Evolutionary conservation across 2,888 invertebrate species (phyloP), one percentile per base, ranked within the genome.

Genomic region (Gnatocerus cornutus): DNA sequence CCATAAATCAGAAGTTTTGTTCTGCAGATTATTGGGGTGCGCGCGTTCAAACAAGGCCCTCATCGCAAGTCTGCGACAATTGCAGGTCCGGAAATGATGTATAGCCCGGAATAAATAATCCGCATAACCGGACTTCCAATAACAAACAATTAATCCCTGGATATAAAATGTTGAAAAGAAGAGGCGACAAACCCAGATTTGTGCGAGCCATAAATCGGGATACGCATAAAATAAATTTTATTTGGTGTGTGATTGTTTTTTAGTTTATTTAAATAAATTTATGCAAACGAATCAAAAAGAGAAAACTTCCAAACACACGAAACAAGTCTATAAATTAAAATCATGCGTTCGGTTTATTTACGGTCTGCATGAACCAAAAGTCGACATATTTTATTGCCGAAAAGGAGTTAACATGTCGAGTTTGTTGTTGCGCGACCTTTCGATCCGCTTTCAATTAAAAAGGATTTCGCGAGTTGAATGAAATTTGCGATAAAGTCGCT

Each of bases 1-100:
- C 59, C 67, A 71, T 73, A 73, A 73, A 73, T 73, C 73, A 73
- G 64, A 63, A 69, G 71, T 73, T 73, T 73, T 61, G 68, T 70
- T 67, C 71, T 61, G 69, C 67, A 69, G 71, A 71, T 73, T 73
- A 73, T 53, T 53, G 64, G 53, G 53, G 64, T 29, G 30, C 9
- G 45, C 65, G 48, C 46, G 65, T 56, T 56, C 65, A 65, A 65
- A 65, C 56, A 56, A 48, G 48, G 55, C 56, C 55, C 46, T 21
- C 55, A 14, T 56, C 56, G 50, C 52, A 41, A 59, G 45, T 21
- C 56, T 67, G 66, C 58, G 50, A 67, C 66, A 65, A 46, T 65
- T 56, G 55, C 65, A 48, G 56, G 30, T 14, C 50, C 48, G 16
- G 39, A 16, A 21, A 56, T 65, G 65, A 65, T 63, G 37, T 30